These are phyloP conservation scores for Lethenteron reissneri DNA, from an alignment of 2,113 vertebrate genomes.

Conservation along the genomic window DNA sequence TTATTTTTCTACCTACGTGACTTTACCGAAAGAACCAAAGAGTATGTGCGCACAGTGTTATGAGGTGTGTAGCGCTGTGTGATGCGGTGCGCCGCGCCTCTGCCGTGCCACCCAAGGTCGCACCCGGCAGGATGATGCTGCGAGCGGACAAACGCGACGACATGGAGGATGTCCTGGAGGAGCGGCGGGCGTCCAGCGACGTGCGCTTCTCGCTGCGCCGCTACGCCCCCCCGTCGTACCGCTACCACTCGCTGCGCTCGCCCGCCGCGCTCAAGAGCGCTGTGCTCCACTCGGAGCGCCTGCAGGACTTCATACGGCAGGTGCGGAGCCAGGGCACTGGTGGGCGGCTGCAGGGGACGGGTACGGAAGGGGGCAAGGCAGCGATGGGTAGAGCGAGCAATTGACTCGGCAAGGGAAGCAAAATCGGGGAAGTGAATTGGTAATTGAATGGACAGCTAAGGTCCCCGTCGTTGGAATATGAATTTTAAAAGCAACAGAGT, in stretches of 20 bases:
- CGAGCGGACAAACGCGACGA: constrained; percentile 58
- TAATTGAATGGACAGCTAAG: too few species aligned
- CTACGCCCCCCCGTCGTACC: constrained; percentile 54
- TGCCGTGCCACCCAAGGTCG: not conserved
- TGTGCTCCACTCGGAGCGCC: constrained; percentile 52
- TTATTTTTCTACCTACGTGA: not conserved
- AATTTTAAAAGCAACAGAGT: too few species aligned
- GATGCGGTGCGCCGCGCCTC: not conserved
- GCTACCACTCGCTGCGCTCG: constrained; percentile 40
- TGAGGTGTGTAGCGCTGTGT: not conserved
- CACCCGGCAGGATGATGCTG: not conserved
- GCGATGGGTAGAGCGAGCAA: not conserved
- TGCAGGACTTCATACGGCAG: constrained; percentile 54
- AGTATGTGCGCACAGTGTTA: not conserved
- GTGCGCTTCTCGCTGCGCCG: constrained; percentile 62
- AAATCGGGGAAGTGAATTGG: too few species aligned
- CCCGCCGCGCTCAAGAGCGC: constrained; percentile 35
- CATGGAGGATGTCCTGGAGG: constrained; percentile 77
- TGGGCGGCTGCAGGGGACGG: not conserved
- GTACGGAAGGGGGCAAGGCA: not conserved
- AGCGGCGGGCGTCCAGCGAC: constrained; percentile 64
- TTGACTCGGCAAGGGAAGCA: not conserved
- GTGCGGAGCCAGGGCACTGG: constrained; percentile 18
- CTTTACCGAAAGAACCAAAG: too few species aligned
- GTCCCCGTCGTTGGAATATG: too few species aligned